Conservation (phyloP, 2,888 invertebrate species). For the Drosophila nr. perissopoda region DNA sequence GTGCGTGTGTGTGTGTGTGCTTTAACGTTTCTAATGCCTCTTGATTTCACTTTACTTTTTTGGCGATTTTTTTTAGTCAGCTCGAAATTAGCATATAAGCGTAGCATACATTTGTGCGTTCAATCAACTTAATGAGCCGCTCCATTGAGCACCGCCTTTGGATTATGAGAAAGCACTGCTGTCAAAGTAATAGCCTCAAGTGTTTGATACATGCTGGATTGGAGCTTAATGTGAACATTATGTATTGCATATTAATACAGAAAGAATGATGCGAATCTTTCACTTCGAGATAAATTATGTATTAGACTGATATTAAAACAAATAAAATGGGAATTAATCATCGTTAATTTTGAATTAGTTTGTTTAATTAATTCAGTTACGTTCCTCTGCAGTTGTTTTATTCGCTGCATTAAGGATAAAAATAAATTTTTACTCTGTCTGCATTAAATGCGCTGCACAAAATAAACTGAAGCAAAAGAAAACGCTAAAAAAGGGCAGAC, state of each 20-base stretch:
- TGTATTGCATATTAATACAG: slow-evolving; percentile 4
- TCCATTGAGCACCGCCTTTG: slow-evolving; percentile 50
- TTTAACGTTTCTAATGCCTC: slow-evolving; percentile 43
- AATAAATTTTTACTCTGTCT: slow-evolving; percentile 5
- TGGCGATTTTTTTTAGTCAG: slow-evolving; percentile 41
- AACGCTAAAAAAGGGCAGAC: slow-evolving; percentile 7
- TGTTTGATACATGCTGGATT: slow-evolving; percentile 7
- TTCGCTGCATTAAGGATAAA: background rate
- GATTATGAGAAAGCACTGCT: slow-evolving; percentile 59
- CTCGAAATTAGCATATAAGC: slow-evolving; percentile 71
- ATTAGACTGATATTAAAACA: background rate
- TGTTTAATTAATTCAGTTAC: background rate
- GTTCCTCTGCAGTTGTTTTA: background rate
- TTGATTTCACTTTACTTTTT: slow-evolving; percentile 44
- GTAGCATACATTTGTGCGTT: slow-evolving; percentile 60
- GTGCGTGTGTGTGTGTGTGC: slow-evolving; percentile 3
- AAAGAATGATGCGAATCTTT: background rate
- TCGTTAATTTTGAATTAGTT: background rate
- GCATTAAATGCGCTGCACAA: slow-evolving; percentile 47
- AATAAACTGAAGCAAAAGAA: slow-evolving; percentile 29
- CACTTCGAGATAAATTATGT: background rate
- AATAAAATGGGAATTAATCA: background rate
- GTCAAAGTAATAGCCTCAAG: slow-evolving; percentile 8
- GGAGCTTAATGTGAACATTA: slow-evolving; percentile 7
- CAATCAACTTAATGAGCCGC: slow-evolving; percentile 77